Percentiles rank a stretch among this genome's conserved stretches.
phyloP scores from a whole-genome alignment of 53 echinoderm and acorn worm genomes.

The Echinometra lucunter region DNA sequence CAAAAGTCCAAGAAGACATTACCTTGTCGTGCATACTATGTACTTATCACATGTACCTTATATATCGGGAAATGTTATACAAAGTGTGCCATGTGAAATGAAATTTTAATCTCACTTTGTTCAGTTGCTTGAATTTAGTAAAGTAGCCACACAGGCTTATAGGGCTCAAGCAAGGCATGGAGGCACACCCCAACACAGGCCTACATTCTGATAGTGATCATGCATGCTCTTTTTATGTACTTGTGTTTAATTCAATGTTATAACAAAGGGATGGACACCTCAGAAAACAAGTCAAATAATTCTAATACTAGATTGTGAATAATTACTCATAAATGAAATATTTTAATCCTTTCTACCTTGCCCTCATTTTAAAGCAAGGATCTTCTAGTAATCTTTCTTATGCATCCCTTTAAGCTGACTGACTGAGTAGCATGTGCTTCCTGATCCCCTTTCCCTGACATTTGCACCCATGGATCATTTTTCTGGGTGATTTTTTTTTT shows the following conservation, averaged over 20 bases:
- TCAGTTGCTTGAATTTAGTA: too few relatives aligned
- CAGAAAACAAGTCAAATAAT: neutral
- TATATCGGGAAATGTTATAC: too few relatives aligned
- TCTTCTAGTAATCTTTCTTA: neutral
- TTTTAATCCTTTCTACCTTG: constrained; percentile 33
- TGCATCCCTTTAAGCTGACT: constrained; percentile 4
- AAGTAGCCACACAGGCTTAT: too few relatives aligned
- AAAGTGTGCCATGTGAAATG: too few relatives aligned
- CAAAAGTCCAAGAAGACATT: neutral
- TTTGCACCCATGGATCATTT: constrained; percentile 45
- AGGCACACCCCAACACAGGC: too few relatives aligned
- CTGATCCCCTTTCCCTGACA: constrained; percentile 47
- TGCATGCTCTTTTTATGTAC: neutral
- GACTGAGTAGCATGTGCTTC: constrained; percentile 56
- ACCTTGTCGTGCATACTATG: neutral
- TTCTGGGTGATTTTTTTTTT: neutral
- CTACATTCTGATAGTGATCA: neutral
- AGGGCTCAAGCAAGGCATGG: too few relatives aligned
- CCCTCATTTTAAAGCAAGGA: constrained; percentile 1
- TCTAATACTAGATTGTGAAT: neutral
- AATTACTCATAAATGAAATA: constrained; percentile 20
- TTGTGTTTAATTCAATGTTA: neutral
- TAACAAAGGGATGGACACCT: neutral
- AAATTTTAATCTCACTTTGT: too few relatives aligned
- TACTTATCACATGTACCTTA: too few relatives aligned